A percentile compares a stretch with the other conserved stretches of the same genome.
These are phyloP conservation scores for Drosophila jambulina DNA, from an alignment of 1,140 invertebrate genomes.

Conservation along the genomic window DNA sequence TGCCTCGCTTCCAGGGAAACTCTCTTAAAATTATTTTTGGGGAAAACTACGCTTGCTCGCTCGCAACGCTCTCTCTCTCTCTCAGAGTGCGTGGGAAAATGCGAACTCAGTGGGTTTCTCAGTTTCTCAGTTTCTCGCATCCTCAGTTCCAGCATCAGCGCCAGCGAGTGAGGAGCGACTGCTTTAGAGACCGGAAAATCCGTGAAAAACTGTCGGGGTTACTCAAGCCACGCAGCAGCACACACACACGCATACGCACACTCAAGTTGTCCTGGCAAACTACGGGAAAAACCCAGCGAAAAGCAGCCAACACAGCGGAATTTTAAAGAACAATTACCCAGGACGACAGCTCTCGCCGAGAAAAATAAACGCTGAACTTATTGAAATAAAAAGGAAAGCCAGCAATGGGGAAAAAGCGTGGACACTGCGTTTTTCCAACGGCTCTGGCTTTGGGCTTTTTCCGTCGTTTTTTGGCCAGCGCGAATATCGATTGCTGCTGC, in stretches of 20 bases:
- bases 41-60: slow-evolving; percentile 1
- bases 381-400: neutral
- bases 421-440: slow-evolving; percentile 42
- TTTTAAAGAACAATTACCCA: slow-evolving; percentile 30
- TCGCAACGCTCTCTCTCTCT: neutral
- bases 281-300: slow-evolving; percentile 12
- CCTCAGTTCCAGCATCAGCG: slow-evolving; percentile 79
- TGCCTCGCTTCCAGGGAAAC: slow-evolving; percentile 67
- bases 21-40: slow-evolving; percentile 30
- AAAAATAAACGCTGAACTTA: slow-evolving; percentile 14
- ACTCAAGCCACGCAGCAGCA: slow-evolving; percentile 32
- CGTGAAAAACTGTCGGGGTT: slow-evolving; percentile 43
- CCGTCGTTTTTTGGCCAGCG: slow-evolving; percentile 62
- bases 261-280: slow-evolving; percentile 11
- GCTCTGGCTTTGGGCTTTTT: slow-evolving; percentile 36
- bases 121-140: no score
- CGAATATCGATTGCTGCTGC: slow-evolving; percentile 73
- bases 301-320: slow-evolving; percentile 26
- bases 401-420: slow-evolving; percentile 20
- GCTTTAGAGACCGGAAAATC: slow-evolving; percentile 22
- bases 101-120: slow-evolving; percentile 18
- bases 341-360: neutral
- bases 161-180: slow-evolving; percentile 60
- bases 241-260: slow-evolving; percentile 20
- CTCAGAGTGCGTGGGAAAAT: slow-evolving; percentile 47